phyloP scores from a whole-genome alignment of 2,113 vertebrate genomes.

The Athene noctua region DNA sequence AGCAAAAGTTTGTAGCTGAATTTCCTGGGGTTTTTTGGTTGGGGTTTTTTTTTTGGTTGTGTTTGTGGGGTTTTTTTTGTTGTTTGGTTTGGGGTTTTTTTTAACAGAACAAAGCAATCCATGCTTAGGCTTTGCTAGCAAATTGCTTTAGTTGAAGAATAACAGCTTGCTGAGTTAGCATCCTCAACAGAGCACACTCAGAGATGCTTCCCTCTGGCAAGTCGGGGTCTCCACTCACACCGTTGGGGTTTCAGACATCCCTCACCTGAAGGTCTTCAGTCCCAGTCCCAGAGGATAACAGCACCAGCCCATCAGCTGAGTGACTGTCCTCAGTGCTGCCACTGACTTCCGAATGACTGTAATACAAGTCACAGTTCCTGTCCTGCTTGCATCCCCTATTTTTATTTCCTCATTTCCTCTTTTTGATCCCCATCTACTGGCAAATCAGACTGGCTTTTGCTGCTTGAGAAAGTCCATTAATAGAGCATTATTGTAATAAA shows the following conservation, averaged over 20 bases:
- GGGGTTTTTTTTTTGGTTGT: background rate
- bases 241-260: background rate
- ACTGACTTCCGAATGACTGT: background rate
- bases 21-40: background rate
- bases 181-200: background rate
- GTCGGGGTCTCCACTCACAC: background rate
- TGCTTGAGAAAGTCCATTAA: background rate
- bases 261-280: background rate
- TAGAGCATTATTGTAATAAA: background rate
- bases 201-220: background rate
- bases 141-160: background rate
- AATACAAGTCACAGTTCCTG: background rate
- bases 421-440: background rate
- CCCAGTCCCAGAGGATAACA: background rate
- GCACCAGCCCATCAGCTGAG: background rate
- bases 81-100: conserved; percentile 5
- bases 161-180: background rate
- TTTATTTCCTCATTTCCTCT: background rate
- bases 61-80: background rate
- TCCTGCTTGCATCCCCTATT: background rate
- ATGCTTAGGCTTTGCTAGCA: background rate
- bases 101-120: background rate
- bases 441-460: background rate
- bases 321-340: background rate
- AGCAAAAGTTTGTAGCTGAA: background rate